Percentiles rank a stretch among this genome's conserved stretches.
These are phyloP conservation scores for Pteromalus puparum DNA, from an alignment of 1,140 invertebrate genomes.

Conservation along the genomic window DNA sequence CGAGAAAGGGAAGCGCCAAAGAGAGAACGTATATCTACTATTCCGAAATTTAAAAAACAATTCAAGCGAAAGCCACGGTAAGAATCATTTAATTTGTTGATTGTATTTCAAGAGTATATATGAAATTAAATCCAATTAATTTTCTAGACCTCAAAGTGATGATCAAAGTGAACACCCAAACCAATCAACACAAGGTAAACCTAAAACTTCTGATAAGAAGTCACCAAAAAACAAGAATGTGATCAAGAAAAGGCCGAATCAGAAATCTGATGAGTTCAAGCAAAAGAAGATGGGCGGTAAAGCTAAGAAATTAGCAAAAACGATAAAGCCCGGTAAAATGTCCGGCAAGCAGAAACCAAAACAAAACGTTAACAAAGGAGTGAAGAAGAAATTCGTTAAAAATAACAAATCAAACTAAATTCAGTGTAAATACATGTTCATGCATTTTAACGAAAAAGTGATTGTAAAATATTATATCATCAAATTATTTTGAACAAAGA, in stretches of 20 bases:
- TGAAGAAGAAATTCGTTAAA: background rate
- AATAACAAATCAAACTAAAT: slow-evolving; percentile 24
- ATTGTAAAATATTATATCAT: background rate
- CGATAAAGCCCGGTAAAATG: background rate
- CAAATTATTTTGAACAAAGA: background rate
- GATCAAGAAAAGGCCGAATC: background rate
- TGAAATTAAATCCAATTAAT: background rate
- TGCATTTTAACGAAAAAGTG: background rate
- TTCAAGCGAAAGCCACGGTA: slow-evolving; percentile 48
- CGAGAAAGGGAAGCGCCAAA: slow-evolving; percentile 77
- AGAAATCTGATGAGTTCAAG: background rate
- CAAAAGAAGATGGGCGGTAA: background rate
- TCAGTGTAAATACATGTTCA: slow-evolving; percentile 6
- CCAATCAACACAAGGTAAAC: background rate
- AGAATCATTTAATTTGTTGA: background rate
- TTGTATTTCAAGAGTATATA: background rate
- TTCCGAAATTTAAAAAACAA: slow-evolving; percentile 69
- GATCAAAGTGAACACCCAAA: background rate
- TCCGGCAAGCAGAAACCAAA: background rate
- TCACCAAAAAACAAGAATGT: background rate
- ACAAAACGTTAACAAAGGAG: slow-evolving; percentile 8
- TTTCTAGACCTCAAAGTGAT: background rate
- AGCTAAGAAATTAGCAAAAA: slow-evolving; percentile 17
- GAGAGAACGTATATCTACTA: slow-evolving; percentile 80
- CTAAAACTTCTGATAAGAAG: background rate